Base-by-base conservation (phyloP, 2,113 vertebrate genomes). In the Thalassarche chlororhynchos region DNA sequence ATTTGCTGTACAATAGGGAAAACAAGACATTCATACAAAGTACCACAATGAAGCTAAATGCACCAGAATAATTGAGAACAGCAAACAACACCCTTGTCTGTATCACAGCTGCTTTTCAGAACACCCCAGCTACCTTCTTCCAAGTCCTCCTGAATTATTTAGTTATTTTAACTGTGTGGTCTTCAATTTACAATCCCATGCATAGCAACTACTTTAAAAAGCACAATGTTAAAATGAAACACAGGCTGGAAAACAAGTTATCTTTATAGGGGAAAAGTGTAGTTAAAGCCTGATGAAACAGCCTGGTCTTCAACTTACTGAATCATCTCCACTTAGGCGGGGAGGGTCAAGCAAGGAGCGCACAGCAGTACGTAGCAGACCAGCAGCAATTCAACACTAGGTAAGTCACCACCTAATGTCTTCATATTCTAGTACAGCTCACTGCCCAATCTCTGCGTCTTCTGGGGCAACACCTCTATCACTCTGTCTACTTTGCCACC, bases 251-350 rank as follows among this genome's bases (percentile, higher is more conserved):
- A 49, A 72, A 8, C 17, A 64, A 77, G 19, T 57, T 38, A 20
- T 49, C 26, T 57, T 65, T 12, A 60, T 0, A 1, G 31, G 17
- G 5, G 57, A 51, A 19, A 38, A 23, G 8, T 0, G 0, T 16
- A 57, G 31, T 10, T 75, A 20, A 84, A 65, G 13, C 8, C 28
- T n/a, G 18, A 57, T 19, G 42, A 2, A 75, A 18, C 21, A 84
- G 47, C 34, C 34, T 42, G 13, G 19, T 58, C 55, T 47, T 72
- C 31, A 72, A 4, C 47, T 38, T 24, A 36, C 16, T 72, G 10
- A 9, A 25, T 20, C 23, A 85, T 2, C n/a, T 58, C 47, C 31
- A 28, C 23, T 29, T 12, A 1, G 17, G 38, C 38, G 38, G 13
- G 21, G 9, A 8, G 5, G 5, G 10, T 18, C 19, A 55, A 69